Evolutionary conservation across 2,797 vertebrate genomes (phyloP), one percentile per base, ranked within the genome.

Genomic region (Cottoperca gobio): DNA sequence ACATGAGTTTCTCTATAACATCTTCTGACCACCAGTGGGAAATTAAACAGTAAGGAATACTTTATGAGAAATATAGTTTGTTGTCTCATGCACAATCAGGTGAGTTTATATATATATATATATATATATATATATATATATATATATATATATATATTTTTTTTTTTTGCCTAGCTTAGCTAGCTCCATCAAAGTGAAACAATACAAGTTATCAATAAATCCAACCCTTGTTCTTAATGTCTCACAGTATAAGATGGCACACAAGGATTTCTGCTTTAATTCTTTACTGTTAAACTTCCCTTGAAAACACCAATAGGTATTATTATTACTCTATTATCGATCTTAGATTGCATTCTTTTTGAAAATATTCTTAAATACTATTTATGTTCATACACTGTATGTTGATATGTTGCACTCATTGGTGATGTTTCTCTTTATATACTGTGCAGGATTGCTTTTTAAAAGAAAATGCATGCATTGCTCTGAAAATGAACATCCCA

Each of bases 391-490:
- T 17, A 9, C 11, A 14, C 2, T 39, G 5, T 46, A 11, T 39
- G 13, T 24, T 4, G 14, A 60, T 33, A 13, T 42, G 43, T 70
- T 42, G 9, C 8, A 2, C 5, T 49, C 2, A 40, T 16, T 60
- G 9, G 13, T 12, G 19, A 42, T 57, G 8, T 21, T 21, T 67
- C 60, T 59, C 16, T 31, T 43, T 28, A 28, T 73, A 60, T 28
- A 10, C 49, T 70, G 16, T 82, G 58, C 69, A 95, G 93, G 91
- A 93, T 60, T 80, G 57, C 43, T 89, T 94, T 37, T 70, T 92
- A n/a, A 90, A 89, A 63, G 92, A 94, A 35, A 85, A 91, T 66
- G 73, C 83, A 2, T 76, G 76, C 62, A 76, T 28, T 12, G 54
- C 63, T 64, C 78, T 55, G 46, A 92, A 65, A 75, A 70, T 80